These are phyloP conservation scores for Gymnocephalus cernua DNA, from an alignment of 2,113 vertebrate genomes.

Conservation along the genomic window DNA sequence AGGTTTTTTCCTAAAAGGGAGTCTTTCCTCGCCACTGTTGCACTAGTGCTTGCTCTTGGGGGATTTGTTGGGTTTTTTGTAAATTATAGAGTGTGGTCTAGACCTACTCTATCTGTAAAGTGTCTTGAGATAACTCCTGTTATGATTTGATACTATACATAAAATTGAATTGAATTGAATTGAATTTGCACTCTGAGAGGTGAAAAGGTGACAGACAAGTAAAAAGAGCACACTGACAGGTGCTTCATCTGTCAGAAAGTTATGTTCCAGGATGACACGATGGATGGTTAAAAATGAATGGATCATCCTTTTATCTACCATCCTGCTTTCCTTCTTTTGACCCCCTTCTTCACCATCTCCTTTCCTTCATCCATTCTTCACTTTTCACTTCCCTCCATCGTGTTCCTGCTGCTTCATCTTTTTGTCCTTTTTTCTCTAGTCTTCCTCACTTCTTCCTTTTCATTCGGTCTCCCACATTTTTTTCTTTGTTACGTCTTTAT, in stretches of 20 bases:
- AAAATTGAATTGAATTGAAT: too few species aligned
- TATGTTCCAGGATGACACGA: slow-evolving; percentile 14
- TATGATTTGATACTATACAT: too few species aligned
- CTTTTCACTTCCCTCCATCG: not conserved
- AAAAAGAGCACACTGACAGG: slow-evolving; percentile 4
- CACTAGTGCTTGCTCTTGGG: too few species aligned
- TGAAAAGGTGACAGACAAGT: slow-evolving; percentile 22
- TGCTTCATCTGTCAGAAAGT: not conserved
- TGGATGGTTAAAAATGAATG: slow-evolving; percentile 22
- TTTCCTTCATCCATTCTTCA: not conserved
- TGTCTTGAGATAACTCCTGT: too few species aligned
- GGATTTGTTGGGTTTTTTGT: too few species aligned
- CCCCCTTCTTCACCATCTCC: not conserved
- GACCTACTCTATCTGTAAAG: too few species aligned
- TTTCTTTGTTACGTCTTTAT: not conserved
- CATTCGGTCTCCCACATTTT: not conserved
- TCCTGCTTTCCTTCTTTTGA: not conserved
- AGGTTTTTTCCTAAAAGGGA: too few species aligned
- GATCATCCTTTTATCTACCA: not conserved
- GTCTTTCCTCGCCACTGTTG: too few species aligned
- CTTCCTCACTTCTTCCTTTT: not conserved
- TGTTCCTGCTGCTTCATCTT: not conserved
- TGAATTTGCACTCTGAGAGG: slow-evolving; percentile 2
- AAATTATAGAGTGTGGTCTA: too few species aligned
- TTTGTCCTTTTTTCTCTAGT: not conserved